A percentile compares a stretch with the other conserved stretches of the same genome.
These are phyloP conservation scores for Porites lutea DNA, from an alignment of 64 coral and sea anemone species.

Conservation along the genomic window DNA sequence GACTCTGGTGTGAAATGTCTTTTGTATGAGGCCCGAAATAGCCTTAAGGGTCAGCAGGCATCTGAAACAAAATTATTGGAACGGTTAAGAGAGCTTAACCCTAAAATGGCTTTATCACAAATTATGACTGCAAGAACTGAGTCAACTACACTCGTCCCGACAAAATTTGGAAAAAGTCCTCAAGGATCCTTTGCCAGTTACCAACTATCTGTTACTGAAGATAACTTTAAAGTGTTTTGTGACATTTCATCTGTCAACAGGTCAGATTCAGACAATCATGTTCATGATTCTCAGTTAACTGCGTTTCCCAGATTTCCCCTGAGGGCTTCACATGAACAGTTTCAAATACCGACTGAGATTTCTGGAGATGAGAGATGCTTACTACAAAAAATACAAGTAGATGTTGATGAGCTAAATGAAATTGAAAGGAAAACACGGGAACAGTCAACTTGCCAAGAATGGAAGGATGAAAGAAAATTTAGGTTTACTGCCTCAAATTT, in stretches of 20 bases:
- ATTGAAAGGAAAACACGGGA: conserved; percentile 42
- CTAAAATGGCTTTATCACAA: conserved; percentile 43
- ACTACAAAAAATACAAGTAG: not conserved
- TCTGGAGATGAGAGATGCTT: not conserved
- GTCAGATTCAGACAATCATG: no score
- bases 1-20: conserved; percentile 44
- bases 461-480: conserved; percentile 53
- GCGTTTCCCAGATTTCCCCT: not conserved
- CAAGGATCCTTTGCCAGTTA: conserved; percentile 29
- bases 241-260: not conserved
- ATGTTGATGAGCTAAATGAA: not conserved
- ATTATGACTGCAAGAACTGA: not conserved
- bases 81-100: conserved; percentile 15
- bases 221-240: conserved; percentile 28
- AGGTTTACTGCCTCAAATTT: conserved; percentile 71
- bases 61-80: no score
- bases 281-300: not conserved
- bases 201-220: conserved; percentile 34
- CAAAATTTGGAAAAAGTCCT: conserved; percentile 30
- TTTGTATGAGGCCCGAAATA: conserved; percentile 53
- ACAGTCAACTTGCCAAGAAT: conserved; percentile 40
- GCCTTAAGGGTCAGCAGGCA: not conserved
- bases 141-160: not conserved
- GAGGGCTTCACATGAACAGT: not conserved
- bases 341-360: not conserved